Percentiles rank a stretch among this genome's conserved stretches.
These are phyloP conservation scores for Yasuhikotakia modesta DNA, from an alignment of 2,797 vertebrate genomes.

Conservation along the genomic window DNA sequence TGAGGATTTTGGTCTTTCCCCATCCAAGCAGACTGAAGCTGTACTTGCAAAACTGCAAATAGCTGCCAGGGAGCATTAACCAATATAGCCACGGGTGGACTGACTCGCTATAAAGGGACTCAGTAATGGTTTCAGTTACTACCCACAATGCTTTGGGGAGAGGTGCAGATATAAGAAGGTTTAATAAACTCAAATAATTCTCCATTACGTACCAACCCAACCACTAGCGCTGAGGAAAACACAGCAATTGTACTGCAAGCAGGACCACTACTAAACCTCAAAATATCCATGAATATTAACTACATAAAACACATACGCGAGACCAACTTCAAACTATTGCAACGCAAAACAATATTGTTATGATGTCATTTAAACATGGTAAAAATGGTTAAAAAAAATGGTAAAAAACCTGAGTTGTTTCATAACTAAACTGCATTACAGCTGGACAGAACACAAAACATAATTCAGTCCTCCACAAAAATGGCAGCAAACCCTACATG, in stretches of 20 bases:
- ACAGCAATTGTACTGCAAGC: not conserved
- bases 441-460: not conserved
- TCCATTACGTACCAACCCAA: not conserved
- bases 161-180: slow-evolving; percentile 20
- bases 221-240: not conserved
- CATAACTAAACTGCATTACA: too few relatives aligned
- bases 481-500: too few relatives aligned
- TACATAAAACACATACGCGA: not conserved
- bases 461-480: not conserved
- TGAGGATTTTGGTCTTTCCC: not conserved
- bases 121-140: slow-evolving; percentile 50
- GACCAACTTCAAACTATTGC: too few relatives aligned
- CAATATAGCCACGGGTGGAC: not conserved
- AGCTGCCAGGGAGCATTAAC: slow-evolving; percentile 8
- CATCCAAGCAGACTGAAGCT: not conserved
- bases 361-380: slow-evolving; percentile 28
- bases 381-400: not conserved
- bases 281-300: not conserved
- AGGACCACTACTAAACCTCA: not conserved
- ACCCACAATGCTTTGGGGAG: slow-evolving; percentile 48
- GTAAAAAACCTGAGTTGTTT: not conserved
- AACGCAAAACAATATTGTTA: not conserved
- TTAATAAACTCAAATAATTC: slow-evolving; percentile 41
- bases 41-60: not conserved
- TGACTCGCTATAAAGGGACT: slow-evolving; percentile 5